These are phyloP conservation scores for Byasa hedistus DNA, from an alignment of 2,888 invertebrate species.

Conservation along the genomic window DNA sequence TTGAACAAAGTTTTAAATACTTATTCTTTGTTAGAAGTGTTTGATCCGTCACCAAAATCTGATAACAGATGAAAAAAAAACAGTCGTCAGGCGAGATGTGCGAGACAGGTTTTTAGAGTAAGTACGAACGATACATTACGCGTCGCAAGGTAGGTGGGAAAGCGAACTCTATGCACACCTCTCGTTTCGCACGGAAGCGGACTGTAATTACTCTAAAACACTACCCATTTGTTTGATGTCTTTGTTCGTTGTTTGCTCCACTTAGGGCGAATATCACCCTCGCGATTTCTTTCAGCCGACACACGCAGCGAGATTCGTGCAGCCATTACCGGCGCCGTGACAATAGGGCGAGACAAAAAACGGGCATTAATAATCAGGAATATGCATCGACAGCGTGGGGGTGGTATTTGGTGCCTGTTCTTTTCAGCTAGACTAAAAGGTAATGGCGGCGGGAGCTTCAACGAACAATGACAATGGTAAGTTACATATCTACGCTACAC, in stretches of 20 bases:
- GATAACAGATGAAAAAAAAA: no score
- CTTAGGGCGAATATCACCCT: conserved; percentile 76
- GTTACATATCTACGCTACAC: conserved; percentile 37
- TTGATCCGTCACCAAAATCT: no score
- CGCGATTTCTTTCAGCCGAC: conserved; percentile 67
- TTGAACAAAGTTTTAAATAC: no score
- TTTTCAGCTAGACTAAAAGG: conserved; percentile 52
- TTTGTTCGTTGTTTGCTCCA: conserved; percentile 79
- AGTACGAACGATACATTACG: conserved; percentile 51
- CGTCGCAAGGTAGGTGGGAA: conserved; percentile 37
- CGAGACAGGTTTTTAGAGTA: conserved; percentile 37
- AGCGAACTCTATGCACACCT: conserved; percentile 65
- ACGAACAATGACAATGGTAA: conserved; percentile 58
- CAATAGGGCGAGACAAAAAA: conserved; percentile 75
- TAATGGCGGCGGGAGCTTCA: conserved; percentile 63
- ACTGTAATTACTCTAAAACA: conserved; percentile 80
- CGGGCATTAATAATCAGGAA: conserved; percentile 77
- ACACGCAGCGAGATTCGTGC: conserved; percentile 70
- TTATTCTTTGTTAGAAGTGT: no score
- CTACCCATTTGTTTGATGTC: conserved; percentile 80
- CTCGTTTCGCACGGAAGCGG: conserved; percentile 74
- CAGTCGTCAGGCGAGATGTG: conserved; percentile 34
- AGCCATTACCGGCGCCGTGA: conserved; percentile 65
- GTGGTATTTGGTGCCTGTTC: conserved; percentile 47
- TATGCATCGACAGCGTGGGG: conserved; percentile 70